Evolutionary conservation across 2,888 invertebrate genomes (phyloP), one percentile per base, ranked within the genome.

Genomic region (Dynastes hyllus): DNA sequence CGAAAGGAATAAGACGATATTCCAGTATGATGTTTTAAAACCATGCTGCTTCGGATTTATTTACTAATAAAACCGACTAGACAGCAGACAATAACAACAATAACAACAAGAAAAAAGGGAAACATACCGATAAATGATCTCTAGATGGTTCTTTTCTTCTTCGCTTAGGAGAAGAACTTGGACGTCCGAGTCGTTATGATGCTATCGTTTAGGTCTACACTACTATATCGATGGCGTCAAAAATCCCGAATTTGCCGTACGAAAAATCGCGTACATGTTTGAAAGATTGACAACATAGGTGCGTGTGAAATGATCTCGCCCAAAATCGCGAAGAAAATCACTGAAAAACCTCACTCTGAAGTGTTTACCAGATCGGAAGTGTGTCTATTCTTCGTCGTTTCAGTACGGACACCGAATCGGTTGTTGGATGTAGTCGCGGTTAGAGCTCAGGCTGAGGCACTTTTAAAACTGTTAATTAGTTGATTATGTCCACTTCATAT

Each of bases 401-500:
- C 22, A 58, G 16, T 58, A 16, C 6, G 0, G 16, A 22, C 6
- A 16, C 2, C 16, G 22, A 16, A 58, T 58, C 55, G 16, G n/a
- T 22, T 45, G 8, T 61, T 16, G 27, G 2, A 45, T 45, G 27
- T 45, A 45, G 73, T 55, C 58, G 55, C 63, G 50, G 22, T 69
- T 69, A 45, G 40, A 75, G 73, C 73, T 75, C 61, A 75, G 27
- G 58, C 73, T 75, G 73, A 75, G 45, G 79, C 81, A 78, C 80
- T 80, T 76, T 78, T 81, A 76, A 78, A 80, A 79, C 81, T 82
- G 83, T 81, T 83, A 84, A 84, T 84, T 84, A 83, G 81, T 83
- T 81, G 81, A 80, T 84, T 83, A 83, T 84, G 83, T 81, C 84
- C 82, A 83, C 83, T 81, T 84, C 84, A 82, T 83, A 83, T 83